These are phyloP conservation scores for Actinemys pallida DNA, from an alignment of 2,113 vertebrate species.

Conservation along the genomic window DNA sequence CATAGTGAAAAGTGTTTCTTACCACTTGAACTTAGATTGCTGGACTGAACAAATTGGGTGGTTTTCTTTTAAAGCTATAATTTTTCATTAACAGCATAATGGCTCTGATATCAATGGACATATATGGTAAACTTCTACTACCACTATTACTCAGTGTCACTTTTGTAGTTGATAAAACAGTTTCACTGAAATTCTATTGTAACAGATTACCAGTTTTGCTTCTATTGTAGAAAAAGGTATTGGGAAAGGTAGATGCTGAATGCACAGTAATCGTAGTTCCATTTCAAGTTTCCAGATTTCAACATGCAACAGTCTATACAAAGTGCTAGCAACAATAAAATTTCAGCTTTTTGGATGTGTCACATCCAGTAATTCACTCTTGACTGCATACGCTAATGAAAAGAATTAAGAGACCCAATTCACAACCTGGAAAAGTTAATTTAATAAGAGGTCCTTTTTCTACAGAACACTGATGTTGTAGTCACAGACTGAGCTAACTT, in stretches of 20 bases:
- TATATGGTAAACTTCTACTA: neutral
- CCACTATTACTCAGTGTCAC: neutral
- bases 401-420: neutral
- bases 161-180: neutral
- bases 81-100: neutral
- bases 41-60: neutral
- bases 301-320: rapidly evolving
- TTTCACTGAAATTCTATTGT: neutral
- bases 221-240: neutral
- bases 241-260: neutral
- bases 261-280: neutral
- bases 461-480: neutral
- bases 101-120: neutral
- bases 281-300: neutral
- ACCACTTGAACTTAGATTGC: neutral
- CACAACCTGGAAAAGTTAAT: neutral
- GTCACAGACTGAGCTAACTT: neutral
- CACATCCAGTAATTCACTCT: neutral
- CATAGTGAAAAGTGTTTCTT: neutral
- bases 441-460: neutral
- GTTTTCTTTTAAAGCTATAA: neutral
- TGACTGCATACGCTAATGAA: neutral
- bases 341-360: neutral
- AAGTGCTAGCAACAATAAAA: neutral
- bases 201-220: neutral